Evolutionary conservation across 2,113 vertebrate genomes (phyloP).

Genomic region (Hippocampus mohnikei): DNA sequence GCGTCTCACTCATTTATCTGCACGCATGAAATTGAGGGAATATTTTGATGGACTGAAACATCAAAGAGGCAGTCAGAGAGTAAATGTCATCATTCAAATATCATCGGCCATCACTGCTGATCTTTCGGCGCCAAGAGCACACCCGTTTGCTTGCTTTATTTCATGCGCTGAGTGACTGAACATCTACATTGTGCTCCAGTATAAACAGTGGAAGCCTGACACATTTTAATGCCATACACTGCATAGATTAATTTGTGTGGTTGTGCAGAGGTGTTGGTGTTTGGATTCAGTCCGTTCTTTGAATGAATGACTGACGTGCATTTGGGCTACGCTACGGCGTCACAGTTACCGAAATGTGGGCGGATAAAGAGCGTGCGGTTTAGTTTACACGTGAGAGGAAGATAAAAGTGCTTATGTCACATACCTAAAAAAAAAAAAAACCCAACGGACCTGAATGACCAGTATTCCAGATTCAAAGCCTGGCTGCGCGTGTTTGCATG

Average conservation of each 20-base stretch:
- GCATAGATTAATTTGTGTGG: background rate
- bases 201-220: background rate
- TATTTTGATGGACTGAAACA: no score
- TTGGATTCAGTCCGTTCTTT: background rate
- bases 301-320: background rate
- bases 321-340: background rate
- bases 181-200: background rate
- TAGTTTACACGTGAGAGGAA: background rate
- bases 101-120: background rate
- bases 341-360: background rate
- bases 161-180: background rate
- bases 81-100: background rate
- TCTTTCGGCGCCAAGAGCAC: background rate
- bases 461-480: constrained; percentile 26
- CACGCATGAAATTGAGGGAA: no score
- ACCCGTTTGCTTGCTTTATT: background rate
- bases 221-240: background rate
- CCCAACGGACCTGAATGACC: constrained; percentile 48
- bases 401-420: constrained; percentile 1
- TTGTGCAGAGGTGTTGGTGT: background rate
- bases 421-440: constrained; percentile 16
- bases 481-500: background rate
- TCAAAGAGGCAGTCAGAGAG: background rate
- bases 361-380: background rate
- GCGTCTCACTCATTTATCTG: no score